Conservation (phyloP, 2,888 invertebrate species). For the Eupithecia exiguata region DNA sequence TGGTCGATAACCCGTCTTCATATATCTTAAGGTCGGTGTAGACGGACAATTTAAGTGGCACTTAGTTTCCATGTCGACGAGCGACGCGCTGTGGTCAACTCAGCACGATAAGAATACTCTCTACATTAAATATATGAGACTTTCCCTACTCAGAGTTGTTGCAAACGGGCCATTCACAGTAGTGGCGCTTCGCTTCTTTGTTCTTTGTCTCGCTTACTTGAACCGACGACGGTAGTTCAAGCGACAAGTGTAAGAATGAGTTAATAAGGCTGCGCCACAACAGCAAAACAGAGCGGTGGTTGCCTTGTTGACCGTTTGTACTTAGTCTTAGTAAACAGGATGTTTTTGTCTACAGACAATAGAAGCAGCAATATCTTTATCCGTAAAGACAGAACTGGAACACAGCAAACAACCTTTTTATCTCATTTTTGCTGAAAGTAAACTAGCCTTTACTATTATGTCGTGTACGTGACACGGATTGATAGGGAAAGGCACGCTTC, state of each 20-base stretch:
- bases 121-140: neutral
- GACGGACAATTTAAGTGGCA: constrained; percentile 3
- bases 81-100: neutral
- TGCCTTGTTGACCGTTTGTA: constrained; percentile 4
- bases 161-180: neutral
- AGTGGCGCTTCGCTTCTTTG: neutral
- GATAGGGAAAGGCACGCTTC: constrained; percentile 3
- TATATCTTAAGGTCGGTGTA: neutral
- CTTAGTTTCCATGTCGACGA: neutral
- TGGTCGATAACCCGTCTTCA: neutral
- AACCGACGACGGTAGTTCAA: neutral
- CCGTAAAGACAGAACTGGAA: constrained; percentile 17
- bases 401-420: constrained; percentile 17
- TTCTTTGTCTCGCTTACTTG: neutral
- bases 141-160: neutral
- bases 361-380: constrained; percentile 12
- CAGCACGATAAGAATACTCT: neutral
- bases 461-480: constrained; percentile 12
- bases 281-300: neutral
- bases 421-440: constrained; percentile 12
- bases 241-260: neutral
- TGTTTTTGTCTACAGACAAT: constrained; percentile 10
- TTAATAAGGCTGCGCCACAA: neutral
- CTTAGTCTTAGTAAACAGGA: neutral
- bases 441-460: constrained; percentile 14